phyloP scores from a whole-genome alignment of 37 sponge, comb jelly and placozoan genomes.

The Axinella damicornis region DNA sequence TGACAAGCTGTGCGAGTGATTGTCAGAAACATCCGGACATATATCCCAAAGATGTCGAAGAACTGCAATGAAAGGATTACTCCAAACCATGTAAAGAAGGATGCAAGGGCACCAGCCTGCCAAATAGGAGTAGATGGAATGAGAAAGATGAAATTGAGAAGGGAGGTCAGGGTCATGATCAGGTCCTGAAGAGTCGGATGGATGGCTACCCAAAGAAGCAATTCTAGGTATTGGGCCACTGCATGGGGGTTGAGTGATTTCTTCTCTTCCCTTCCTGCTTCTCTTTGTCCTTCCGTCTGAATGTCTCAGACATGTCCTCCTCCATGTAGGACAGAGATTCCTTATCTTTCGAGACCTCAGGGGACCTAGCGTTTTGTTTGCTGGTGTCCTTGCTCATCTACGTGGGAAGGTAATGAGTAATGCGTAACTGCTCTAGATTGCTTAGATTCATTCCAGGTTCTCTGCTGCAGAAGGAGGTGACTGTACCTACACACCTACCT shows the following conservation, averaged over 20 bases:
- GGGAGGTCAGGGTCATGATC: background rate
- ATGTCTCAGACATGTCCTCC: slow-evolving; percentile 65
- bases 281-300: slow-evolving; percentile 56
- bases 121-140: too few species aligned
- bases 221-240: background rate
- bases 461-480: too few species aligned
- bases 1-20: too few species aligned
- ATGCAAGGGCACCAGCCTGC: slow-evolving; percentile 69
- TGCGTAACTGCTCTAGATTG: too few species aligned
- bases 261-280: slow-evolving; percentile 19
- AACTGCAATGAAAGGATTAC: slow-evolving; percentile 50
- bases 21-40: slow-evolving; percentile 77
- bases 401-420: too few species aligned
- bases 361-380: background rate
- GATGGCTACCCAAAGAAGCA: background rate
- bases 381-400: slow-evolving; percentile 53
- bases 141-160: too few species aligned
- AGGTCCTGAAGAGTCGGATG: background rate
- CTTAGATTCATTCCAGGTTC: too few species aligned
- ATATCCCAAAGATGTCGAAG: slow-evolving; percentile 75
- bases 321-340: slow-evolving; percentile 11
- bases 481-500: slow-evolving; percentile 35
- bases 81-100: slow-evolving; percentile 75
- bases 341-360: background rate
- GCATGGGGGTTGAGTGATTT: too few species aligned